Evolutionary conservation across 1,140 invertebrate genomes (phyloP).

Genomic region (Drosophila truncata): DNA sequence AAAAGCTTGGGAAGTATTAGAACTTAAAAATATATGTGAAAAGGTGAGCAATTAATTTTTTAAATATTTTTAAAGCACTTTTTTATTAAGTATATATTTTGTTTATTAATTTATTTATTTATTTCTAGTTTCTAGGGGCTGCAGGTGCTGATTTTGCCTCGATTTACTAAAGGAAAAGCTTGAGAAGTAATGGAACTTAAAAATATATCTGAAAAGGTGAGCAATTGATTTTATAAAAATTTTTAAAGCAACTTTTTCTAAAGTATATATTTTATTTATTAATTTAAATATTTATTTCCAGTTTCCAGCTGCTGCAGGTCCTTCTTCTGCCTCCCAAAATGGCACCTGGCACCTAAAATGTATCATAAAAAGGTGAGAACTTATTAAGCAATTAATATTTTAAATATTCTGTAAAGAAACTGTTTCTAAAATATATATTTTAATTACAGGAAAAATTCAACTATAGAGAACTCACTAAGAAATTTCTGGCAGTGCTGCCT

Average conservation of each 20-base stretch:
- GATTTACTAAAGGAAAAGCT: too few relatives aligned
- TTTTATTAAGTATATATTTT: too few relatives aligned
- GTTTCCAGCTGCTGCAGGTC: too few relatives aligned
- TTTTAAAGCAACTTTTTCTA: too few relatives aligned
- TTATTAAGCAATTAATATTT: too few relatives aligned
- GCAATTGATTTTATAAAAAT: neutral
- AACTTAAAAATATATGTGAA: neutral
- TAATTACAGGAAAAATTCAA: neutral
- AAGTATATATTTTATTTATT: too few relatives aligned
- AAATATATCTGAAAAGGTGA: neutral
- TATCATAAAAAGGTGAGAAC: neutral
- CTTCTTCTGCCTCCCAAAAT: too few relatives aligned
- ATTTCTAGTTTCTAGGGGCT: too few relatives aligned
- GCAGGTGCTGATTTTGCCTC: too few relatives aligned
- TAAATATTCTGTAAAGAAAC: neutral
- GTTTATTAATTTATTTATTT: too few relatives aligned
- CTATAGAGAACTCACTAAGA: neutral
- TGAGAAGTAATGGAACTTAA: neutral
- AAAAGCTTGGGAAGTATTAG: neutral
- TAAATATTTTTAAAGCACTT: neutral
- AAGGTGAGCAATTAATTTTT: neutral
- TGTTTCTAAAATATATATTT: neutral
- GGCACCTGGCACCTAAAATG: neutral
- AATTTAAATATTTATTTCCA: too few relatives aligned
- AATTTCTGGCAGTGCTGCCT: constrained; percentile 8